phyloP scores from a whole-genome alignment of 2,113 vertebrate species.

The Lamprotornis superbus region DNA sequence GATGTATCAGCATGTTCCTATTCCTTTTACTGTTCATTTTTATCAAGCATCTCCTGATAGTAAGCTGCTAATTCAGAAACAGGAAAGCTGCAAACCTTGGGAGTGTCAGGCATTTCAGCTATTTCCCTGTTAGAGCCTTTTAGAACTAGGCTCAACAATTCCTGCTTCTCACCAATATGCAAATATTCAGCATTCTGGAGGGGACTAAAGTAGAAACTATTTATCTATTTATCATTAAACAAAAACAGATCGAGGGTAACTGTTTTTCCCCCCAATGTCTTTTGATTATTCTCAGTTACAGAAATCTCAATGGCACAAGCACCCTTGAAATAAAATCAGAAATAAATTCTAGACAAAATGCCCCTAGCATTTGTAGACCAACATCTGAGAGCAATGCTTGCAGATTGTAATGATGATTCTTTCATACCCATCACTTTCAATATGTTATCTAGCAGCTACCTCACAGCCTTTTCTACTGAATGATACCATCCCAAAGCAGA shows the following conservation, averaged over 20 bases:
- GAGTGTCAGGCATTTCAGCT: not conserved
- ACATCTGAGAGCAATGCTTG: not conserved
- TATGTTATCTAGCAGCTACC: not conserved
- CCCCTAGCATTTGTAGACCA: not conserved
- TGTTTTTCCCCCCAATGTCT: not conserved
- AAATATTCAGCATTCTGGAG: not conserved
- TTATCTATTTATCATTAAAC: not conserved
- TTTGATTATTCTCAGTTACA: not conserved
- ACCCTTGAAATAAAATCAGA: not conserved
- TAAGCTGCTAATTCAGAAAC: not conserved
- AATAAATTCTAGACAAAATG: not conserved
- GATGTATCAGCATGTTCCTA: not conserved
- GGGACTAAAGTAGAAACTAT: not conserved
- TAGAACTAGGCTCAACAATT: not conserved
- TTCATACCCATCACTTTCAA: not conserved
- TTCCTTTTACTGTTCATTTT: not conserved
- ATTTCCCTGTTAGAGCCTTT: not conserved
- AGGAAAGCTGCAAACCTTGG: not conserved
- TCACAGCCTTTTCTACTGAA: not conserved
- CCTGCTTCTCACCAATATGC: not conserved
- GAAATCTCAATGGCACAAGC: not conserved
- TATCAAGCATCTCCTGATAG: not conserved
- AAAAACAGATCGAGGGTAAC: not conserved
- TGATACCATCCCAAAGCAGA: not conserved
- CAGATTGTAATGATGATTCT: not conserved